Percentiles rank a stretch among this genome's conserved stretches.
phyloP scores from a whole-genome alignment of 2,113 vertebrate species.

The Corythornis vintsioides region DNA sequence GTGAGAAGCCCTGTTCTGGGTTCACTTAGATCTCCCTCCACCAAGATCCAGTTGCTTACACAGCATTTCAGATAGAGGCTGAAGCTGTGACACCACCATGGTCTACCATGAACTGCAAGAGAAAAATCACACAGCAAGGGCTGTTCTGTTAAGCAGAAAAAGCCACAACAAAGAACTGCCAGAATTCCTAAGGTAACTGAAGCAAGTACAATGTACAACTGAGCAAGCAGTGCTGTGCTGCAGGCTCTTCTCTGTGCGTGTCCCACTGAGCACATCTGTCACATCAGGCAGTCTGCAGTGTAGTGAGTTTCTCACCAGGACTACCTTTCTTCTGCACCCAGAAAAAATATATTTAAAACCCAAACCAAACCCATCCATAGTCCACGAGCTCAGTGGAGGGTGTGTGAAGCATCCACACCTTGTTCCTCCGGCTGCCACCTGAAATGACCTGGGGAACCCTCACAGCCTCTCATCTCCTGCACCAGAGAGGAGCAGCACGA shows the following conservation, averaged over 20 bases:
- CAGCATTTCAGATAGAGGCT: too few relatives aligned
- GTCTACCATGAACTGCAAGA: too few relatives aligned
- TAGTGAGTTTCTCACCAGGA: not conserved
- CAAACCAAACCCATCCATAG: not conserved
- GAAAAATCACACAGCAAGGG: too few relatives aligned
- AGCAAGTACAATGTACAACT: not conserved
- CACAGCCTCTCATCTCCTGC: fast-evolving
- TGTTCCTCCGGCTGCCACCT: not conserved
- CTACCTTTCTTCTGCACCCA: not conserved
- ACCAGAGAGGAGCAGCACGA: not conserved
- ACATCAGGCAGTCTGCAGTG: not conserved
- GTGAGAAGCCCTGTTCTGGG: too few relatives aligned
- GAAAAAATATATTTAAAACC: not conserved
- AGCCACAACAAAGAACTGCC: too few relatives aligned
- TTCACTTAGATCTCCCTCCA: too few relatives aligned
- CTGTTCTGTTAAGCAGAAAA: too few relatives aligned
- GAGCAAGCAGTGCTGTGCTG: not conserved
- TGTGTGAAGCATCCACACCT: not conserved
- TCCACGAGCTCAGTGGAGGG: fast-evolving
- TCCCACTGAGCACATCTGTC: not conserved
- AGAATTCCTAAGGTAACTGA: too few relatives aligned
- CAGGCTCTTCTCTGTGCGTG: not conserved
- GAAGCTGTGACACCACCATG: too few relatives aligned
- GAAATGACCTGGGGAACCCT: not conserved
- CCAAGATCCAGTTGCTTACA: too few relatives aligned